phyloP scores from a whole-genome alignment of 2,113 vertebrate species.

The Cercopithecus mona region DNA sequence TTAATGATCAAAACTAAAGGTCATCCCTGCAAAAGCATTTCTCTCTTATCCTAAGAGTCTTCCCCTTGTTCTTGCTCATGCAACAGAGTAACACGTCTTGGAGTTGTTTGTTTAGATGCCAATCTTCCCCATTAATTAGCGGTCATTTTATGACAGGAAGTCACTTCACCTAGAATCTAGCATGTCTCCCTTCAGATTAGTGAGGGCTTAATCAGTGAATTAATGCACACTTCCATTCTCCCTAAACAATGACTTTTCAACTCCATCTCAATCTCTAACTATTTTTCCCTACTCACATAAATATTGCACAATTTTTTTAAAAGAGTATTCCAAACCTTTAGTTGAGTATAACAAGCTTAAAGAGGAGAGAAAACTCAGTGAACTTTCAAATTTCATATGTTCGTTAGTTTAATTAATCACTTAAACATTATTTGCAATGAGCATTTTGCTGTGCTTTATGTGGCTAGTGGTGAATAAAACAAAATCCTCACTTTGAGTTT shows the following conservation, averaged over 20 bases:
- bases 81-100: neutral
- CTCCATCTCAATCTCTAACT: neutral
- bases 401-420: neutral
- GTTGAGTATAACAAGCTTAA: neutral
- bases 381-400: neutral
- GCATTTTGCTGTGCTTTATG: neutral
- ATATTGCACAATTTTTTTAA: neutral
- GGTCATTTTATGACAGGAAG: neutral
- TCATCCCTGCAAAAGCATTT: constrained; percentile 32
- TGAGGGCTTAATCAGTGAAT: neutral
- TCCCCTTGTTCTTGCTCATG: neutral
- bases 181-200: neutral
- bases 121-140: neutral
- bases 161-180: neutral
- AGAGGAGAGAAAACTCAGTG: fast-evolving
- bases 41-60: neutral
- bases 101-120: neutral
- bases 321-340: neutral
- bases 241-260: neutral
- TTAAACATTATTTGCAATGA: neutral
- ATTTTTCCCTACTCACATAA: neutral
- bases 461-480: neutral
- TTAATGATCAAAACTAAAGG: constrained; percentile 49
- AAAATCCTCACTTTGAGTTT: neutral
- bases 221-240: neutral